phyloP scores from a whole-genome alignment of 2,888 invertebrate species.

The Automeris io region DNA sequence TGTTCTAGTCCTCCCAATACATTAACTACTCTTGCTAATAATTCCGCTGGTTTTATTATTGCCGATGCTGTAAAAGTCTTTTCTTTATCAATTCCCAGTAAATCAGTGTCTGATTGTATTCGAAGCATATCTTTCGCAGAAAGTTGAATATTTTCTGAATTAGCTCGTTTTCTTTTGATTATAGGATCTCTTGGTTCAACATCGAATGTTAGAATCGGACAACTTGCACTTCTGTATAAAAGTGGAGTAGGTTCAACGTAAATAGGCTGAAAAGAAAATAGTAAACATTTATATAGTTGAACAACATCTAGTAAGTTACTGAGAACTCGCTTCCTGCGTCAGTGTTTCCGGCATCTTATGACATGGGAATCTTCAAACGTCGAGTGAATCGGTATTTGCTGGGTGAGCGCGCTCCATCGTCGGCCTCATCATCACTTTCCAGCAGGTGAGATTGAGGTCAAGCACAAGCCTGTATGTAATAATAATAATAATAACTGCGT shows the following conservation, averaged over 20 bases:
- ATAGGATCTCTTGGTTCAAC: slow-evolving; percentile 67
- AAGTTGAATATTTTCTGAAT: slow-evolving; percentile 79
- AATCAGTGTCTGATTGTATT: slow-evolving; percentile 87
- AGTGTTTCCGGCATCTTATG: too few relatives aligned
- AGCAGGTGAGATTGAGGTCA: too few relatives aligned
- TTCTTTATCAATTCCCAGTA: slow-evolving; percentile 86
- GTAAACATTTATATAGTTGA: too few relatives aligned
- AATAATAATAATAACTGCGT: too few relatives aligned
- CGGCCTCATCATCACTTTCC: too few relatives aligned
- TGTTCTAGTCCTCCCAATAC: slow-evolving; percentile 81
- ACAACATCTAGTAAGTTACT: too few relatives aligned
- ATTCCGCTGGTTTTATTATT: slow-evolving; percentile 84
- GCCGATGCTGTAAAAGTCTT: slow-evolving; percentile 85
- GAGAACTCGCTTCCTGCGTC: too few relatives aligned
- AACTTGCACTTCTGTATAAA: slow-evolving; percentile 78
- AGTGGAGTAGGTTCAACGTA: slow-evolving; percentile 79
- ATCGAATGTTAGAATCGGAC: slow-evolving; percentile 84
- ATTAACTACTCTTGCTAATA: slow-evolving; percentile 86
- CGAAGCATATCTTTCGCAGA: slow-evolving; percentile 72
- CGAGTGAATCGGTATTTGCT: too few relatives aligned
- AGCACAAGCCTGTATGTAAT: too few relatives aligned
- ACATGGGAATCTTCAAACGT: too few relatives aligned
- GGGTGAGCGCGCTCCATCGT: too few relatives aligned
- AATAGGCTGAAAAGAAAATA: slow-evolving; percentile 83
- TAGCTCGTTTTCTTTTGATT: slow-evolving; percentile 77